Percentiles rank a stretch among this genome's conserved stretches.
phyloP scores from a whole-genome alignment of 2,113 vertebrate species.

The Clarias batrachus region DNA sequence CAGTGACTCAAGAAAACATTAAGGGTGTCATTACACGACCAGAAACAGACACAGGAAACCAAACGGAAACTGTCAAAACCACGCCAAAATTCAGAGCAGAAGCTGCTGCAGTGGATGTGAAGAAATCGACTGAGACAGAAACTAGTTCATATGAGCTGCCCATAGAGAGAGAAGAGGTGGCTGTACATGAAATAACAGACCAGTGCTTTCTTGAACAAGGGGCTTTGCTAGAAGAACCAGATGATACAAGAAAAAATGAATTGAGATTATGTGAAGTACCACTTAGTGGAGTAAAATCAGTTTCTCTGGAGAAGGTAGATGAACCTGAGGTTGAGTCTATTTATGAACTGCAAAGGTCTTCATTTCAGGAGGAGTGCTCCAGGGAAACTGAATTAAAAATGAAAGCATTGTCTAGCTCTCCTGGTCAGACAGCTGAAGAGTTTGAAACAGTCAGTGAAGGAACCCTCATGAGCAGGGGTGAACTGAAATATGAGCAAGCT shows the following conservation, averaged over 20 bases:
- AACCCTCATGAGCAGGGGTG: neutral
- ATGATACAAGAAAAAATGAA: neutral
- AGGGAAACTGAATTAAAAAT: neutral
- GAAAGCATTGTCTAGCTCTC: neutral
- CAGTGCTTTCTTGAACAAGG: neutral
- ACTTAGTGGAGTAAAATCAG: neutral
- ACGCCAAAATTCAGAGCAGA: slow-evolving; percentile 12
- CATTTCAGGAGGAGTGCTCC: slow-evolving; percentile 6
- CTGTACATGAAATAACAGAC: slow-evolving; percentile 10
- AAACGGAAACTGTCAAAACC: neutral
- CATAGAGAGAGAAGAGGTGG: neutral
- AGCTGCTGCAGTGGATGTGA: slow-evolving; percentile 25
- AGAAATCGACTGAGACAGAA: slow-evolving; percentile 14
- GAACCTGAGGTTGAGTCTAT: slow-evolving; percentile 3
- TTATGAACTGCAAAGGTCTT: neutral
- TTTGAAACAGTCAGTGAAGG: neutral
- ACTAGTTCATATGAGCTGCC: neutral
- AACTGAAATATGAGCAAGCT: neutral
- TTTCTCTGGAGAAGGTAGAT: neutral
- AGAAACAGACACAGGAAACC: slow-evolving; percentile 22
- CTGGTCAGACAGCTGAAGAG: slow-evolving; percentile 4
- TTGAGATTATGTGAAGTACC: neutral
- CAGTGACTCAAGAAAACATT: neutral
- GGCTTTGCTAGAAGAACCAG: slow-evolving; percentile 2
- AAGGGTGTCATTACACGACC: neutral